phyloP scores from a whole-genome alignment of 2,113 vertebrate species.

The Bujurquina vittata region DNA sequence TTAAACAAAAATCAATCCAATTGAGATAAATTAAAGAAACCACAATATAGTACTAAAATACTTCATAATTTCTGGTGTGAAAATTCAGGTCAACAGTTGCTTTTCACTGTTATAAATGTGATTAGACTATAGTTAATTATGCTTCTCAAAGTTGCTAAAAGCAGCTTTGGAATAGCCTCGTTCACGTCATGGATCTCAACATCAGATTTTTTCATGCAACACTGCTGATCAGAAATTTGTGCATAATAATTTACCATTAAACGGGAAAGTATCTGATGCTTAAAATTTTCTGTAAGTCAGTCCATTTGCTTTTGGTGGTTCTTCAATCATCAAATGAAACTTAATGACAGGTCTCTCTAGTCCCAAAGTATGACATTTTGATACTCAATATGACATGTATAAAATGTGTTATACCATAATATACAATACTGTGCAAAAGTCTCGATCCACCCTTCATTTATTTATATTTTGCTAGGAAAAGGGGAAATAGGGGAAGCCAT shows the following conservation, averaged over 20 bases:
- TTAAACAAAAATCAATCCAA: conserved; percentile 41
- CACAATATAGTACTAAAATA: conserved; percentile 19
- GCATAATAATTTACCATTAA: neutral
- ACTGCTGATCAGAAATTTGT: neutral
- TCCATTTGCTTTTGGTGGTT: no score
- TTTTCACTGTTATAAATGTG: neutral
- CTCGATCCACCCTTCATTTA: no score
- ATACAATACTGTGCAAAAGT: no score
- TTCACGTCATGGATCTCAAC: neutral
- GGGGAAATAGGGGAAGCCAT: no score
- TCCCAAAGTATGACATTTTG: no score
- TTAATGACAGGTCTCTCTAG: no score
- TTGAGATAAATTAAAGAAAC: conserved; percentile 1
- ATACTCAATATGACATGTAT: no score
- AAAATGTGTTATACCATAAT: no score
- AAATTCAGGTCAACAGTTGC: conserved; percentile 1
- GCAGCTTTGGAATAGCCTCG: neutral
- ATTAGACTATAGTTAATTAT: neutral
- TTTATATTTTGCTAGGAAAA: no score
- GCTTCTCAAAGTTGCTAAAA: neutral
- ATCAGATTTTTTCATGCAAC: neutral
- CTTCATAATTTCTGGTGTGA: neutral
- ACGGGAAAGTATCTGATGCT: neutral
- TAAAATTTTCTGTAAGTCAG: neutral
- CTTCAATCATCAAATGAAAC: no score